These are phyloP conservation scores for Carollia perspicillata DNA, from an alignment of 2,113 vertebrate genomes.

Conservation along the genomic window DNA sequence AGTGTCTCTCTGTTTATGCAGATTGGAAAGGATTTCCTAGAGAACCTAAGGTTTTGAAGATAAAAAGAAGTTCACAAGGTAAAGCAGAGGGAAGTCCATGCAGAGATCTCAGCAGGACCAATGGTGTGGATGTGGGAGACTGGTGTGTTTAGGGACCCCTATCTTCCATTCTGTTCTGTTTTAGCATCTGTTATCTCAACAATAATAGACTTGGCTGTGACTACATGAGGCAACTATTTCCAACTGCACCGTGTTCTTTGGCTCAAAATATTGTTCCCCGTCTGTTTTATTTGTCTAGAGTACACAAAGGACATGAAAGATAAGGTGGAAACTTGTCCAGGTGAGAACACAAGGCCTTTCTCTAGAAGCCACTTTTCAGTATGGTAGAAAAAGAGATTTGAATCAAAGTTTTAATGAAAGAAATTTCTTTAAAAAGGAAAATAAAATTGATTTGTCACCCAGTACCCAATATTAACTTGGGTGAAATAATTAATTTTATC, in stretches of 20 bases:
- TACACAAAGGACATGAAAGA: constrained; percentile 55
- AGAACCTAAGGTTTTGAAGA: neutral
- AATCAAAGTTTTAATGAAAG: neutral
- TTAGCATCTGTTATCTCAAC: constrained; percentile 24
- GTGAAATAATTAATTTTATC: neutral
- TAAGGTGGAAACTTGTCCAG: constrained; percentile 51
- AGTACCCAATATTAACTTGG: neutral
- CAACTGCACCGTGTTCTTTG: constrained; percentile 57
- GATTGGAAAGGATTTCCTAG: neutral
- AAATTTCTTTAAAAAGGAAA: neutral
- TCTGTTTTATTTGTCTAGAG: constrained; percentile 61
- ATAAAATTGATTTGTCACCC: neutral
- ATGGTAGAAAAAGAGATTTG: neutral
- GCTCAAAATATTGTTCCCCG: constrained; percentile 21
- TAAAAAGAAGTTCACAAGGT: neutral
- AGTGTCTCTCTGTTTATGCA: neutral
- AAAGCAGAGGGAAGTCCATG: neutral
- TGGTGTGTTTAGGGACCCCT: neutral
- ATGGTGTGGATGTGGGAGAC: neutral
- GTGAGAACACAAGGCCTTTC: constrained; percentile 30
- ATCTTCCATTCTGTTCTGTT: neutral
- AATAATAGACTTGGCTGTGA: constrained; percentile 30
- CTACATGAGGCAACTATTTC: constrained; percentile 50
- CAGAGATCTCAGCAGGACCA: neutral
- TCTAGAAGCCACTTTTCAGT: neutral